These are phyloP conservation scores for Drosophila asahinai DNA, from an alignment of 1,140 invertebrate species.

Conservation along the genomic window DNA sequence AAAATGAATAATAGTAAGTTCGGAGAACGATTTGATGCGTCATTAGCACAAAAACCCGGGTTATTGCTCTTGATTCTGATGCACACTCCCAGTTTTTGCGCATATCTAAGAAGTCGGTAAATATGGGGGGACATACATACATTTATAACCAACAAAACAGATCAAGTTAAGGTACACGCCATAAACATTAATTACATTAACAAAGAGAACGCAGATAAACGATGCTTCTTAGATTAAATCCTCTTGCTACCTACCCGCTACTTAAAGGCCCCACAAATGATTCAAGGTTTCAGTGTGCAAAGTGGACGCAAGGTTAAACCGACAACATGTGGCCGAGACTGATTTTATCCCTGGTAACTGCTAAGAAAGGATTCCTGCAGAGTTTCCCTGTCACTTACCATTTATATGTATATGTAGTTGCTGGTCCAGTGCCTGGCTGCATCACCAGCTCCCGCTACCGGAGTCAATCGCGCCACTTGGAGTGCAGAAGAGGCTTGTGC, in stretches of 20 bases:
- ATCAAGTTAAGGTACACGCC: conserved; percentile 7
- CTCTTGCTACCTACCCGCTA: conserved; percentile 25
- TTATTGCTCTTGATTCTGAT: not conserved
- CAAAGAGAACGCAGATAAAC: conserved; percentile 24
- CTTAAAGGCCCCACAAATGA: conserved; percentile 15
- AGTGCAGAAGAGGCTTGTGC: conserved; percentile 29
- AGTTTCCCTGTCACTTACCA: not conserved
- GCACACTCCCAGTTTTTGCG: not conserved
- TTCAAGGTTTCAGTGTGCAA: conserved; percentile 38
- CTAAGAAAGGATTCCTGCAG: not conserved
- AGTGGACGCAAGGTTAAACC: conserved; percentile 16
- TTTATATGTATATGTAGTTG: not conserved
- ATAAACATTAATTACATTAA: conserved; percentile 29
- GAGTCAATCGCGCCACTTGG: conserved; percentile 6
- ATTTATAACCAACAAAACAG: conserved; percentile 8
- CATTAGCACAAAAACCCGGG: not conserved
- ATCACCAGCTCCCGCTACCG: not conserved
- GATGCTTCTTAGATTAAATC: conserved; percentile 25
- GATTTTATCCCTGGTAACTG: conserved; percentile 30
- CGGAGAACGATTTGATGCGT: not conserved
- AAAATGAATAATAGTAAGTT: not conserved
- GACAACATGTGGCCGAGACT: conserved; percentile 29
- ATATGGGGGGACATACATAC: not conserved
- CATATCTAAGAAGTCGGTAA: conserved; percentile 21
- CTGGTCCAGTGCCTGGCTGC: conserved; percentile 13